Evolutionary conservation across 1,140 invertebrate species (phyloP), one percentile per base, ranked within the genome.

Genomic region (Camponotus vicinus): DNA sequence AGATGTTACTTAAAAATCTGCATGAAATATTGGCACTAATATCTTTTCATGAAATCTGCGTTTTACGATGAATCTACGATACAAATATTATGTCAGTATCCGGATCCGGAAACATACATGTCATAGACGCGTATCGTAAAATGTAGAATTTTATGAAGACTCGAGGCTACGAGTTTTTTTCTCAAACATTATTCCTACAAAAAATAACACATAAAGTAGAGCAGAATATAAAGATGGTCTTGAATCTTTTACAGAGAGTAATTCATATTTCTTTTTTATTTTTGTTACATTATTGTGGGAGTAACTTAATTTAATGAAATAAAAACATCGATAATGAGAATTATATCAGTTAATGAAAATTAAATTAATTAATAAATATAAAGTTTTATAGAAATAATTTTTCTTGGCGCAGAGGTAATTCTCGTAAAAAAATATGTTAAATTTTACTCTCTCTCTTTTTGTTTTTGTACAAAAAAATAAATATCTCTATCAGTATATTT

Each of bases 281-380:
- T 34, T n/a, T 9, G 3, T 80, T 45, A 13, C 37, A 11, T 52
- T 37, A 9, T 70, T 32, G 37, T 15, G 18, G 6, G 2, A 6
- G 2, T 70, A 70, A 80, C 52, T 32, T 8, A 21, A 42, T 69
- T 69, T 55, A 69, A 32, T 42, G 45, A 45, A n/a, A 70, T 67
- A 78, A 21, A 42, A 34, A 78, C 45, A 63, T 13, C 8, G 2
- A n/a, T n/a, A 66, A 18, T 18, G 18, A 13, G 11, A 79, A 70
- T 27, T 57, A 15, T 55, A 34, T 57, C n/a, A 21, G 40, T 55
- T 55, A 70, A 70, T 57, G 5, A 59, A 70, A 57, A 70, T 57
- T 80, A 5, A n/a, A 80, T 80, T 57, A 42, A 7, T 21, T 67
- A n/a, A 80, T 18, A 37, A 70, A 57, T 34, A 42, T 57, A 13